A percentile compares a stretch with the other conserved stretches of the same genome.
These are phyloP conservation scores for Osmoderma eremita DNA, from an alignment of 2,888 invertebrate species.

Conservation along the genomic window DNA sequence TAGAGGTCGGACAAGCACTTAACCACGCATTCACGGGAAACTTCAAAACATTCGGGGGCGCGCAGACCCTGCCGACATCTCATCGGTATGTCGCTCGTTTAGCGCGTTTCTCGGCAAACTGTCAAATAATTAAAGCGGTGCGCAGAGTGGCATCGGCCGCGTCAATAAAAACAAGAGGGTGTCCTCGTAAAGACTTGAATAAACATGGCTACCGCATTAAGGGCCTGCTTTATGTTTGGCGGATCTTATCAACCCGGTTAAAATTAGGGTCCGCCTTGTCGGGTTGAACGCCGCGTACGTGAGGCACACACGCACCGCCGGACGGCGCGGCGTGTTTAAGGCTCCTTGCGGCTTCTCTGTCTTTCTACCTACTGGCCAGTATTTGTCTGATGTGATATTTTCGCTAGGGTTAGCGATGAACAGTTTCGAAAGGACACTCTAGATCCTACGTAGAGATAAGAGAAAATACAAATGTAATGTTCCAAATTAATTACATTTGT, in stretches of 20 bases:
- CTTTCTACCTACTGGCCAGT: not conserved
- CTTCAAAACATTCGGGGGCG: not conserved
- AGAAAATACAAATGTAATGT: constrained; percentile 34
- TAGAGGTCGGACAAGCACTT: no score
- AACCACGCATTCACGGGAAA: no score
- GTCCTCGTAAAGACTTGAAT: constrained; percentile 53
- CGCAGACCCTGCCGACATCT: not conserved
- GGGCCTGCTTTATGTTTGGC: constrained; percentile 58
- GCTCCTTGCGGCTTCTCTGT: not conserved
- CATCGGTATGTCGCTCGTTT: constrained; percentile 11
- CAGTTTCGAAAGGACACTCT: constrained; percentile 21
- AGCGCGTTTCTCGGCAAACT: constrained; percentile 36
- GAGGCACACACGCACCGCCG: constrained; percentile 4
- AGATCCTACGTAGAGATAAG: constrained; percentile 41
- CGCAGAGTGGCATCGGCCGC: constrained; percentile 42
- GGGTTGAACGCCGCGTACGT: constrained; percentile 14
- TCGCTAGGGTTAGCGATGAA: not conserved
- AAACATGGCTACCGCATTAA: constrained; percentile 60
- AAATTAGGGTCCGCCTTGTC: constrained; percentile 43
- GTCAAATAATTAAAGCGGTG: constrained; percentile 43
- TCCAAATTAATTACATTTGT: constrained; percentile 40
- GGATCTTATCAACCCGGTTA: constrained; percentile 41
- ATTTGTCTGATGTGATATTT: not conserved
- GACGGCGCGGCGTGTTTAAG: not conserved
- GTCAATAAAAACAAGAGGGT: constrained; percentile 50